Base-by-base conservation (phyloP, 2,888 invertebrate species). In the Branchinecta sandiegonensis region DNA sequence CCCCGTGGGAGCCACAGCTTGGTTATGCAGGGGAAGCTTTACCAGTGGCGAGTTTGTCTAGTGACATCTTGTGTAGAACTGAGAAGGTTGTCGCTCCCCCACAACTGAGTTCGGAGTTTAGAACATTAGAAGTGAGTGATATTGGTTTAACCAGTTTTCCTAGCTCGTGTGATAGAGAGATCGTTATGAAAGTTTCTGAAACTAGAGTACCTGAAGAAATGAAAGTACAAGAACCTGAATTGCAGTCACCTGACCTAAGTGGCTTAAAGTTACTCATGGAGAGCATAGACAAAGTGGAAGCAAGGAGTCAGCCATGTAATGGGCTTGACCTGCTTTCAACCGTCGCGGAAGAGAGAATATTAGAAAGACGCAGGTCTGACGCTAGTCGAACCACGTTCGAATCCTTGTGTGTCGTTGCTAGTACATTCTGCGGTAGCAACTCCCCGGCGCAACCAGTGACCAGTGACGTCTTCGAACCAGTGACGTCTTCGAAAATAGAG, bases 381-480 rank as follows among this genome's bases (percentile, higher is more conserved):
- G 56, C 67, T 68, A 65, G 56, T 56, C 37, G 48, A 69, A 17
- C 17, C 67, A 46, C 17, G 23, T 65, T 65, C 23, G 17, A 65
- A n/a, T 65, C 46, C 9, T 23, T 65, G 13, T 65, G 23, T 65
- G 23, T 13, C 46, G 46, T 65, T 17, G 65, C 65, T n/a, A 17
- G 17, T 65, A 17, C 65, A n/a, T 46, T 17, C 23, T 65, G 23
- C 23, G 46, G 23, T 17, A 65, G 46, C 10, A 37, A 37, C 37
- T 56, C 56, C 8, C 17, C 17, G 10, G 8, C 10, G n/a, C 14
- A 56, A 56, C 6, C 6, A 37, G 37, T n/a, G 5, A 37, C 37
- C 37, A 37, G 46, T 11, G n/a, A n/a, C n/a, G 9, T 46, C 37
- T 10, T 9, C 23, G 37, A 37, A 37, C 37, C 37, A 37, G 46